Conservation (phyloP, 1,140 invertebrate genomes). For the Hylyphantes graminicola region DNA sequence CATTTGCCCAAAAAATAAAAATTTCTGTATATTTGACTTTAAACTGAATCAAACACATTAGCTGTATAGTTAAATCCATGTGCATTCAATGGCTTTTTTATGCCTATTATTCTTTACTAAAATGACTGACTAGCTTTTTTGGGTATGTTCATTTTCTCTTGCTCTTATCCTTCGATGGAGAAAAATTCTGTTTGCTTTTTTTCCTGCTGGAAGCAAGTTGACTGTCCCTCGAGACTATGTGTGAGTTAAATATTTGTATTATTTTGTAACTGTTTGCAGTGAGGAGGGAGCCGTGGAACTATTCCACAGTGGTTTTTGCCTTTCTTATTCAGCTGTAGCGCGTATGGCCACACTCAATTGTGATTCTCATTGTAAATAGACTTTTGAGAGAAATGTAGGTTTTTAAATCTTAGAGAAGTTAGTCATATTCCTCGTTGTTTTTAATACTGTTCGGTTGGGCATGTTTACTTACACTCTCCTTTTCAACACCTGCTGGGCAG, state of each 20-base stretch:
- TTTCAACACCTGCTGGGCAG: slow-evolving; percentile 54
- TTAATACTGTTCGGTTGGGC: slow-evolving; percentile 33
- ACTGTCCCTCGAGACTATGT: not conserved
- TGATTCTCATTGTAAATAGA: slow-evolving; percentile 59
- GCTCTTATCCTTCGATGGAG: no score
- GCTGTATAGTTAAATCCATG: no score
- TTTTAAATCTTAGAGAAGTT: slow-evolving; percentile 50
- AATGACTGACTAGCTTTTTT: no score
- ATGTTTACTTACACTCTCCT: slow-evolving; percentile 57
- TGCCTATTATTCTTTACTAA: no score
- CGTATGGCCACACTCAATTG: slow-evolving; percentile 55
- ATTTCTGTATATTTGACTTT: no score
- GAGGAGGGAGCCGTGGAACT: slow-evolving; percentile 24
- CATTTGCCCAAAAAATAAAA: no score
- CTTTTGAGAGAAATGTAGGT: slow-evolving; percentile 52
- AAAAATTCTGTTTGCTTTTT: not conserved
- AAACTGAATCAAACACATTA: no score
- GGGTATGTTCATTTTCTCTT: no score
- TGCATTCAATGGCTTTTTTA: no score
- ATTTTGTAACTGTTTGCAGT: slow-evolving; percentile 60
- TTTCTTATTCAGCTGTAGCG: slow-evolving; percentile 52
- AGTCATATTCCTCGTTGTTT: slow-evolving; percentile 44
- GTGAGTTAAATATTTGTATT: slow-evolving; percentile 60
- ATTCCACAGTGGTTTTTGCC: slow-evolving; percentile 20
- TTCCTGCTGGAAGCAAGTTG: not conserved